A percentile compares a stretch with the other conserved stretches of the same genome.
These are phyloP conservation scores for Stichopus horrens DNA, from an alignment of 53 echinoderm and acorn worm genomes.

Conservation along the genomic window DNA sequence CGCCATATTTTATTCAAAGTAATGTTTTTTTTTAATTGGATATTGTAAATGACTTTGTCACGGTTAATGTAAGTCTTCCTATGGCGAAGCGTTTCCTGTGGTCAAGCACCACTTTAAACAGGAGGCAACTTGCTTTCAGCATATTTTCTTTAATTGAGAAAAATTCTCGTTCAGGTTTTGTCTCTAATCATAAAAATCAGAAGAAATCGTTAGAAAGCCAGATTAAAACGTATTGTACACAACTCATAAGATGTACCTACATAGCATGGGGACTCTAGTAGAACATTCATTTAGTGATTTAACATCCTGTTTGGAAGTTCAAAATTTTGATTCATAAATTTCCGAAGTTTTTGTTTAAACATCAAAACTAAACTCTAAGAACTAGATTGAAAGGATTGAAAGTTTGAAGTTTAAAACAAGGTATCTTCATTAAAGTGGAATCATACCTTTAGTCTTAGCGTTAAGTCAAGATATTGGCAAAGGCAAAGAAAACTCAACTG, in stretches of 20 bases:
- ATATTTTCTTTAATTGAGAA: conserved; percentile 7
- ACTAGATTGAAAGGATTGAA: neutral
- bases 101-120: neutral
- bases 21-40: no score
- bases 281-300: conserved; percentile 14
- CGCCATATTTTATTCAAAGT: neutral
- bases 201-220: conserved; percentile 13
- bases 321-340: neutral
- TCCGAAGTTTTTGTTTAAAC: neutral
- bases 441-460: neutral
- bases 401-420: neutral
- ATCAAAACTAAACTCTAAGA: neutral
- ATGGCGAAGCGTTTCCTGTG: no score
- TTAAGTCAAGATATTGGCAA: neutral
- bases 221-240: conserved; percentile 10
- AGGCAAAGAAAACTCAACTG: conserved; percentile 4
- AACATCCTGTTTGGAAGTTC: conserved; percentile 13
- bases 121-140: no score
- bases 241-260: neutral
- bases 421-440: neutral
- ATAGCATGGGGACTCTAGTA: conserved; percentile 11
- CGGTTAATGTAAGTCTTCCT: no score
- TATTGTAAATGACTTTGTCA: no score
- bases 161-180: neutral
- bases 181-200: neutral